A percentile compares a stretch with the other conserved stretches of the same genome.
Evolutionary conservation across 2,113 vertebrate species (phyloP).

Genomic region (Gobio gobio): DNA sequence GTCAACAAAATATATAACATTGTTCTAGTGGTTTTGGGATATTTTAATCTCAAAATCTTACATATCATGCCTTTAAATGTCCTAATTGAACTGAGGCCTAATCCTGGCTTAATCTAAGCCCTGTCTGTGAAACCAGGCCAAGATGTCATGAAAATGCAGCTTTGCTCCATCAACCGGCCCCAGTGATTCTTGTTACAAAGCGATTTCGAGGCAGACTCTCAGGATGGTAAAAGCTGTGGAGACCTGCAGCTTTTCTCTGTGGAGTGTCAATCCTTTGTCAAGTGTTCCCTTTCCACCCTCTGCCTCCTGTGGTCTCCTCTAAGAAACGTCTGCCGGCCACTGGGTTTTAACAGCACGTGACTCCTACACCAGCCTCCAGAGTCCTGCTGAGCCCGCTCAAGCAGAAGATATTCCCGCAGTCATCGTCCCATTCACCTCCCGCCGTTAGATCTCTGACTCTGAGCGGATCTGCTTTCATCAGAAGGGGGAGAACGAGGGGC

Average conservation of each 20-base stretch:
- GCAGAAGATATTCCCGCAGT: constrained; percentile 61
- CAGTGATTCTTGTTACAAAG: neutral
- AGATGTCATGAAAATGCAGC: no score
- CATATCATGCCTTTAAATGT: no score
- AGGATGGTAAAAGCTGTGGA: neutral
- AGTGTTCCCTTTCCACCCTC: neutral
- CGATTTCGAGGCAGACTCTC: neutral
- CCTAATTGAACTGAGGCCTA: no score
- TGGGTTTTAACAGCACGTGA: constrained; percentile 7
- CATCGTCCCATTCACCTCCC: constrained; percentile 58
- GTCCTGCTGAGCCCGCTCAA: constrained; percentile 57
- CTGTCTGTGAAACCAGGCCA: no score
- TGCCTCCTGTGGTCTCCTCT: neutral
- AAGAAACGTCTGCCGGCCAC: constrained; percentile 17
- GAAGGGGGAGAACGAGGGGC: constrained; percentile 53
- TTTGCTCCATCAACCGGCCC: no score
- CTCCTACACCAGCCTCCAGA: constrained; percentile 4
- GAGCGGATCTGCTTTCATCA: constrained; percentile 65
- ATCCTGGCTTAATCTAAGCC: no score
- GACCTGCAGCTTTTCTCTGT: neutral
- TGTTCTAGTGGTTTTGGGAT: no score
- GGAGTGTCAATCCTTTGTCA: neutral
- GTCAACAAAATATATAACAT: no score
- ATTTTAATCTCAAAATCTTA: no score
- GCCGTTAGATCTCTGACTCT: constrained; percentile 53